Conservation (phyloP, 2,888 invertebrate genomes). For the Caenorhabditis doughertyi region DNA sequence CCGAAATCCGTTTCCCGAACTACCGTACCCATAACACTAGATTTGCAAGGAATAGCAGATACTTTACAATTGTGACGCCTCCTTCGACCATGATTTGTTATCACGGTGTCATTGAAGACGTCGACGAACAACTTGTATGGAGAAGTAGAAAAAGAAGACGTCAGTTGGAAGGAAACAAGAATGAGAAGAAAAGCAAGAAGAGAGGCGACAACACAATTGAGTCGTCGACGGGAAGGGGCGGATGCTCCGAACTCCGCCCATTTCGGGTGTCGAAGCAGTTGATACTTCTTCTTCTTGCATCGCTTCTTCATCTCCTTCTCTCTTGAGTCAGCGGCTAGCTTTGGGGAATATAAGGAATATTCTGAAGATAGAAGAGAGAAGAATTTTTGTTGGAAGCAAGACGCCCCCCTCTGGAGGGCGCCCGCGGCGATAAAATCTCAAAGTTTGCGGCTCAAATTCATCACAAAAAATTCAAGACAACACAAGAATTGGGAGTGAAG, state of each 20-base stretch:
- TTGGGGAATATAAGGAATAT: constrained; percentile 55
- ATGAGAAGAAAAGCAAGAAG: constrained; percentile 21
- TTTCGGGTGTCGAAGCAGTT: constrained; percentile 31
- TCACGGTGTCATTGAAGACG: constrained; percentile 20
- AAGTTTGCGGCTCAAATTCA: constrained; percentile 47
- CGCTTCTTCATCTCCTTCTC: constrained; percentile 26
- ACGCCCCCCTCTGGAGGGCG: constrained; percentile 22
- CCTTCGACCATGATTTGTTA: constrained; percentile 81
- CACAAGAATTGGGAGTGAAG: background rate
- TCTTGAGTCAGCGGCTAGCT: constrained; percentile 22
- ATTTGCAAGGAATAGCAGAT: constrained; percentile 92
- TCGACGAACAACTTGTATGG: background rate
- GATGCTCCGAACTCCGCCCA: constrained; percentile 53
- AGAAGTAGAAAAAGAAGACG: constrained; percentile 7
- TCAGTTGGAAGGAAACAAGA: constrained; percentile 28
- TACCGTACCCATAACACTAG: constrained; percentile 89
- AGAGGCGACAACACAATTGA: constrained; percentile 48
- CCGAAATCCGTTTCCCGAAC: background rate
- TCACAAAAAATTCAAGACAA: constrained; percentile 29
- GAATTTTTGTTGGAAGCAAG: background rate
- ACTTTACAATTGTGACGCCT: constrained; percentile 89
- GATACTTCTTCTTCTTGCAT: constrained; percentile 32
- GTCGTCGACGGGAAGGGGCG: constrained; percentile 24
- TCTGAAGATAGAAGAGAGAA: constrained; percentile 21
- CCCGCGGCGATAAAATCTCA: constrained; percentile 53